phyloP scores from a whole-genome alignment of 2,797 vertebrate genomes.

The Cynopterus sphinx region DNA sequence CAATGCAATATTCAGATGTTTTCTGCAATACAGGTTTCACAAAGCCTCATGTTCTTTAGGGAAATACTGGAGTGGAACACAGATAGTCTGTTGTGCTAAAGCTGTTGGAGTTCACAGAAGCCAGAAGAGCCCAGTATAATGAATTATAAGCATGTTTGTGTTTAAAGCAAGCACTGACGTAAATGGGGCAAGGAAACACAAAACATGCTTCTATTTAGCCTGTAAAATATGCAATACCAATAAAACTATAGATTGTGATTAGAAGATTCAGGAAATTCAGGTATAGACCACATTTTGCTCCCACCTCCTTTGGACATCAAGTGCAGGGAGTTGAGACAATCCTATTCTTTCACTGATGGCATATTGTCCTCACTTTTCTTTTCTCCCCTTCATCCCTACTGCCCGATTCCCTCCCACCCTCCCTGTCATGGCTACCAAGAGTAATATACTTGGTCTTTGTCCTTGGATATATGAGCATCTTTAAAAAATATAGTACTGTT shows the following conservation, averaged over 20 bases:
- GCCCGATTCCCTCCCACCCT: not conserved
- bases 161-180: conserved; percentile 72
- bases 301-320: not conserved
- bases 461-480: not conserved
- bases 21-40: conserved; percentile 72
- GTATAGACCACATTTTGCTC: not conserved
- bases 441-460: not conserved
- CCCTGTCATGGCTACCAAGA: not conserved
- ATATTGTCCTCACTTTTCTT: not conserved
- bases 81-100: conserved; percentile 77
- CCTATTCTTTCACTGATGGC: not conserved
- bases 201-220: not conserved
- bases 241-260: not conserved
- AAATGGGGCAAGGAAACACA: conserved; percentile 69
- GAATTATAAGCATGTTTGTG: conserved; percentile 69
- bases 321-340: not conserved
- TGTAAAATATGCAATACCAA: not conserved
- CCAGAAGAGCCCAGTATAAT: conserved; percentile 71
- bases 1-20: conserved; percentile 17
- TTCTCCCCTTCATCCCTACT: not conserved
- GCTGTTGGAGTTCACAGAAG: conserved; percentile 82
- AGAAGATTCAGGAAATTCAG: not conserved
- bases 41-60: conserved; percentile 74
- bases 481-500: not conserved
- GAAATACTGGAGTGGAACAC: conserved; percentile 65